These are phyloP conservation scores for Euclidia mi DNA, from an alignment of 2,888 invertebrate genomes.

Conservation along the genomic window DNA sequence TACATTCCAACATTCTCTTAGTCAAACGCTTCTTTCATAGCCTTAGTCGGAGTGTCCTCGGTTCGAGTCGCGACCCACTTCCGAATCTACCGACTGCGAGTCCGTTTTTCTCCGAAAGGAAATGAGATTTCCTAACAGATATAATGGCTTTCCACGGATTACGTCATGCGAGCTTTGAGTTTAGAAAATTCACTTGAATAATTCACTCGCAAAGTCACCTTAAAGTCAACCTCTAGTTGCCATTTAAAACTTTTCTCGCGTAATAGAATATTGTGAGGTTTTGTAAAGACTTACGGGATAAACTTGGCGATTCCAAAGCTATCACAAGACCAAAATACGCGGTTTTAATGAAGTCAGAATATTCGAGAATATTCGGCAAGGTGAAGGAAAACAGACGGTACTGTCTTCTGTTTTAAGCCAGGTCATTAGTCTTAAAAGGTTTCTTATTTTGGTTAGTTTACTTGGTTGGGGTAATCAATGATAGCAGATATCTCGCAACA, in stretches of 20 bases:
- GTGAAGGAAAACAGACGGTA: too few species aligned
- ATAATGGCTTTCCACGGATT: constrained; percentile 84
- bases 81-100: constrained; percentile 66
- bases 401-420: too few species aligned
- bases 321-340: too few species aligned
- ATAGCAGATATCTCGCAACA: too few species aligned
- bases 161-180: constrained; percentile 78
- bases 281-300: not conserved
- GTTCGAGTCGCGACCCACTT: constrained; percentile 74
- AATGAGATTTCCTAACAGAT: constrained; percentile 87
- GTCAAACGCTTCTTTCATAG: constrained; percentile 35
- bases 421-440: too few species aligned
- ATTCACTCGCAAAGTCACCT: constrained; percentile 54
- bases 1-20: constrained; percentile 6
- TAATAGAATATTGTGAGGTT: constrained; percentile 17
- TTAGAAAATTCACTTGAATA: constrained; percentile 67
- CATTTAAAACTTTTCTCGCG: constrained; percentile 21
- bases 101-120: constrained; percentile 84
- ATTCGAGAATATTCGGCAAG: too few species aligned
- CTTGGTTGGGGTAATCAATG: too few species aligned
- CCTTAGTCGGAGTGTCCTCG: constrained; percentile 46
- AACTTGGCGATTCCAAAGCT: too few species aligned
- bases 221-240: constrained; percentile 38
- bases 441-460: too few species aligned
- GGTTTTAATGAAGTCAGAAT: too few species aligned